These are phyloP conservation scores for Platysternon megacephalum DNA, from an alignment of 2,113 vertebrate species.

Conservation along the genomic window DNA sequence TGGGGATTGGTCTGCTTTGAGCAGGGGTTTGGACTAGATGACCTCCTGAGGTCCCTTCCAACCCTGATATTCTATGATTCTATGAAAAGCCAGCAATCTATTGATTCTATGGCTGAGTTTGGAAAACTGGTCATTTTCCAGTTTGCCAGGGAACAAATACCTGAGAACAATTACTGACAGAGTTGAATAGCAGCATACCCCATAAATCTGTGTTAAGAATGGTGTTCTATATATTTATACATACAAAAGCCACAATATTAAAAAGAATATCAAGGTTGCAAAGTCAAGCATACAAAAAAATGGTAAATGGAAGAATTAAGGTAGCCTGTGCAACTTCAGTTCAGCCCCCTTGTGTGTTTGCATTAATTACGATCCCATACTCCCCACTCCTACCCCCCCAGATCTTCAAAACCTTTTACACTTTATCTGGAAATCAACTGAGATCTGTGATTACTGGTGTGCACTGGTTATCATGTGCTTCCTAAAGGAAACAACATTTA, in stretches of 20 bases:
- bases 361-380: no score
- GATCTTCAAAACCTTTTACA: no score
- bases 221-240: neutral
- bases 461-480: accelerated
- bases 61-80: no score
- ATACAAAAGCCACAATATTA: neutral
- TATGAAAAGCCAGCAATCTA: neutral
- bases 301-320: no score
- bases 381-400: no score
- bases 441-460: neutral
- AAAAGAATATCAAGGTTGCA: neutral
- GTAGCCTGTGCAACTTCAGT: no score
- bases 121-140: neutral
- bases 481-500: neutral
- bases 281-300: no score
- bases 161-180: neutral
- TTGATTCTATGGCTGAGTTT: neutral
- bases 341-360: no score
- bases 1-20: no score
- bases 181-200: neutral
- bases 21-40: no score
- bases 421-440: slow-evolving; percentile 37
- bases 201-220: neutral
- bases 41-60: no score
- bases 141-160: neutral